Base-by-base conservation (phyloP, 1,140 invertebrate species). In the fruit fly (Drosophila melanogaster) region DNA sequence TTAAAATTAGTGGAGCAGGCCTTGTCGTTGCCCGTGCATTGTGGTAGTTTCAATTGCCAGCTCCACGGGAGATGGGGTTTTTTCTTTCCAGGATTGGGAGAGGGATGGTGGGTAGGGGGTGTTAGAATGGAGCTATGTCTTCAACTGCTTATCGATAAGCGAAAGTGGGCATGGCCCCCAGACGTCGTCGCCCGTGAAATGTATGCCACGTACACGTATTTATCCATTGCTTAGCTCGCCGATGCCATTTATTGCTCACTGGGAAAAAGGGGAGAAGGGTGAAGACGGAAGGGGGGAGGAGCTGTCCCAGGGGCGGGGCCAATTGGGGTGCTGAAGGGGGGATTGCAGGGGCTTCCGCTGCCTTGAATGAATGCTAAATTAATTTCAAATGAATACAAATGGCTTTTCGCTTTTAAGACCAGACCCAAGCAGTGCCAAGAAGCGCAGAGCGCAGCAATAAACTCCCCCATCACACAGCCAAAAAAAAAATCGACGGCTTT, bases 311-410 rank as follows among this genome's bases (percentile, higher is more conserved):
- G 37, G 60, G 55, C 14, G 64, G 37, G 11, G 64, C 53, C 57
- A 38, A 43, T 58, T 35, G 55, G 41, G 55, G 33, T 38, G 22
- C 19, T n/a, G 15, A 19, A 17, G n/a, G 60, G 38, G 35, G 46
- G 15, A 6, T 7, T 14, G n/a, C 10, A 14, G 24, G 22, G 10
- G 60, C 74, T 73, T 81, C 79, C 80, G 80, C 46, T 69, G 83
- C 83, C 84, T 83, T 87, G 83, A 79, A 87, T 87, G 84, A 89
- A 89, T 89, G 84, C 84, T 89, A 89, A 89, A 89, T 89, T 89
- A 89, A 89, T 89, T 89, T 89, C 84, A 89, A 89, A 89, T 89
- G 84, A 89, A 89, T 89, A 89, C 84, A 89, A 89, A 89, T 89
- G 84, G 84, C 76, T 89, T 89, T 89, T 89, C 84, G 84, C 84